Conservation (phyloP, 2,113 vertebrate species). For the Lophotis ruficrista region DNA sequence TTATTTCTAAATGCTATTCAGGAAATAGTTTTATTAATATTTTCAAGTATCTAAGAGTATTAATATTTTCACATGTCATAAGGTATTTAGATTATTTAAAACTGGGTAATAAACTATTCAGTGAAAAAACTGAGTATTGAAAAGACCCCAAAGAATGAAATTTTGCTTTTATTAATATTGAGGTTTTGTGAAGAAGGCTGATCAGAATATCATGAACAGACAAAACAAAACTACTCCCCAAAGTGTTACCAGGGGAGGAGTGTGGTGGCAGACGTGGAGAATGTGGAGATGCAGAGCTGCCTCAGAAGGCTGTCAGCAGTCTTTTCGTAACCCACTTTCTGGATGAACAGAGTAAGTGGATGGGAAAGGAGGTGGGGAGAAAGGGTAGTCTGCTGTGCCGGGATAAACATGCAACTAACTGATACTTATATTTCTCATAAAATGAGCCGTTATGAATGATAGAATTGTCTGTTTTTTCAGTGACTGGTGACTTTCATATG, state of each 20-base stretch:
- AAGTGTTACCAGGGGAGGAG: not conserved
- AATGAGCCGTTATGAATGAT: not conserved
- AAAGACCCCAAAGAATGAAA: not conserved
- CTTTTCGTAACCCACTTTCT: not conserved
- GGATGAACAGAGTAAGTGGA: not conserved
- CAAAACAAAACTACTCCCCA: not conserved
- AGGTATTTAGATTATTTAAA: not conserved
- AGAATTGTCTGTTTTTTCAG: not conserved
- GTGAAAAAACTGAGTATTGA: not conserved
- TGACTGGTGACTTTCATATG: not conserved
- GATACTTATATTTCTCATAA: not conserved
- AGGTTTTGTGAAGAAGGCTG: not conserved
- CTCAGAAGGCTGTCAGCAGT: not conserved
- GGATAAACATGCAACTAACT: not conserved
- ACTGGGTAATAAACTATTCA: not conserved
- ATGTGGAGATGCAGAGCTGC: not conserved
- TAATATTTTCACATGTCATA: not conserved
- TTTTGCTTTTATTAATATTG: not conserved
- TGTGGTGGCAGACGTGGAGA: not conserved
- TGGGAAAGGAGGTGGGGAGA: not conserved
- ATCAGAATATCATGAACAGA: not conserved
- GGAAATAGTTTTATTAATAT: not conserved
- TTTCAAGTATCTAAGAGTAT: not conserved
- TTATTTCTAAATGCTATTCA: not conserved
- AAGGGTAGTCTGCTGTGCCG: not conserved